Evolutionary conservation across 1,140 invertebrate genomes (phyloP), one percentile per base, ranked within the genome.

Genomic region (Tetraneura akinire): DNA sequence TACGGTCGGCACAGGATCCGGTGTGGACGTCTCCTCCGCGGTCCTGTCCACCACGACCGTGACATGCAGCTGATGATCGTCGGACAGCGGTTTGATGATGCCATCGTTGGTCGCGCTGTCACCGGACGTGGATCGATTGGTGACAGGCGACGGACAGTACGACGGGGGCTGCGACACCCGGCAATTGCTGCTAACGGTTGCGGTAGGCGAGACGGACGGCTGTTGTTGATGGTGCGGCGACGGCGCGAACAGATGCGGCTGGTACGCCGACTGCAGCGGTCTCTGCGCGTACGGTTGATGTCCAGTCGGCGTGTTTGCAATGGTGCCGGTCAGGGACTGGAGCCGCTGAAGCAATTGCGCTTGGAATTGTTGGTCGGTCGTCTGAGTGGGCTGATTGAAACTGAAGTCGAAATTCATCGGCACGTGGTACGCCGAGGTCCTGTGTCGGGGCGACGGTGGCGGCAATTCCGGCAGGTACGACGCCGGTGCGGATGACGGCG

Each of bases 61-160:
- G 0, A 88, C 89, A 0, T 90, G 88, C 1, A 89, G 89, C 1
- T 89, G 89, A 10, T 87, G 88, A 14, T 89, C 88, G 82, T 91
- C 91, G 0, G 90, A 90, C 29, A 92, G 83, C 0, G 91, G 91
- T 84, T 89, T 91, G 82, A 92, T 92, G 80, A 91, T 91, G 3
- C 89, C 86, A 0, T 86, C 82, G 16, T 84, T 47, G 1, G 23
- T 1, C 10, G 21, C 23, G 9, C 74, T 60, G 21, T 47, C 74
- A 9, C 42, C 55, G 21, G 73, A 76, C 29, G 55, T n/a, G 11
- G 74, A 49, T 9, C 74, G 32, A 14, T 60, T 47, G 53, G 74
- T 60, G 32, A 87, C 81, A 0, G 87, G 86, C 1, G 87, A 87
- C 9, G 85, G 85, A 0, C 85, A 83, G 70, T 85, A 87, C 53